Evolutionary conservation across 2,888 invertebrate species (phyloP).

Genomic region (Nephrotoma guestfalica): DNA sequence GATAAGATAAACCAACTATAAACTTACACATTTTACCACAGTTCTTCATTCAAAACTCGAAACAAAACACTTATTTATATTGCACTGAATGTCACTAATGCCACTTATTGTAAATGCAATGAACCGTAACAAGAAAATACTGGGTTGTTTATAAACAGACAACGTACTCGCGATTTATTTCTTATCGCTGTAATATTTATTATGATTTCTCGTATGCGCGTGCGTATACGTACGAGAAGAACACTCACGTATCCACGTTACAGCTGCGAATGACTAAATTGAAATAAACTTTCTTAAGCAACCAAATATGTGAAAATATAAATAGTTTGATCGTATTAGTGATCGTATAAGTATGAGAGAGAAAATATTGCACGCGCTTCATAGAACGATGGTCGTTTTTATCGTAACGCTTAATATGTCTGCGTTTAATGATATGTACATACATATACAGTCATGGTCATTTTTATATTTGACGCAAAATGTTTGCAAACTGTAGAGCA

Average conservation of each 20-base stretch:
- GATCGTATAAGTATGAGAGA: not conserved
- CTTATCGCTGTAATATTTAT: too few relatives aligned
- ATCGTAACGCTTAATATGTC: not conserved
- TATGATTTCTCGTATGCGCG: too few relatives aligned
- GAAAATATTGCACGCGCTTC: not conserved
- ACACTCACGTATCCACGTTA: not conserved
- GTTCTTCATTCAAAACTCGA: too few relatives aligned
- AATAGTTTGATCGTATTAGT: too few relatives aligned
- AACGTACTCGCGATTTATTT: too few relatives aligned
- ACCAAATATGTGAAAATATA: not conserved
- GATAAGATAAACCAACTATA: not conserved
- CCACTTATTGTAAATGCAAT: not conserved
- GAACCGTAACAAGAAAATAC: not conserved
- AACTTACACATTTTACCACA: not conserved
- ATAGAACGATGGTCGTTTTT: not conserved
- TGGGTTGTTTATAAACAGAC: too few relatives aligned
- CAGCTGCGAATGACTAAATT: not conserved
- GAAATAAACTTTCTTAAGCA: not conserved
- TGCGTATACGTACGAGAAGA: not conserved
- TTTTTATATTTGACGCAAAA: too few relatives aligned
- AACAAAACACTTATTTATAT: not conserved
- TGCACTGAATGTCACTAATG: too few relatives aligned
- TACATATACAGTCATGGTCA: too few relatives aligned
- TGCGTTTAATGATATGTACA: not conserved
- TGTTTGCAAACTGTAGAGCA: too few relatives aligned